phyloP scores from a whole-genome alignment of 2,888 invertebrate genomes.

The Strigamia maritima region DNA sequence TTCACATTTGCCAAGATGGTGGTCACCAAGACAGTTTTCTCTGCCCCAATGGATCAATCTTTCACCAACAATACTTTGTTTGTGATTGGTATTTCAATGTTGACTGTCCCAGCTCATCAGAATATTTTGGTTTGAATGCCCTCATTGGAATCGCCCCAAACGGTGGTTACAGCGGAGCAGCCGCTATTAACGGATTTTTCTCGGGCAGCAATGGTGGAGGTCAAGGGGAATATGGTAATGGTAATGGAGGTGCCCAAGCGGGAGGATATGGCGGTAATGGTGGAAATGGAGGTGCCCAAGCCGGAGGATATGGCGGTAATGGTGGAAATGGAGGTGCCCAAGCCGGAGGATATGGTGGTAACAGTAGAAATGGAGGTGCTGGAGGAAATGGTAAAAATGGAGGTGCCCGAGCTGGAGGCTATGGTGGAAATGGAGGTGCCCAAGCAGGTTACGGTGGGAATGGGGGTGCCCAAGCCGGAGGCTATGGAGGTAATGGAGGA shows the following conservation, averaged over 20 bases:
- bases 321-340: background rate
- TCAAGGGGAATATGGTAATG: background rate
- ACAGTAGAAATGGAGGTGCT: background rate
- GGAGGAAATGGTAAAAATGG: constrained; percentile 15
- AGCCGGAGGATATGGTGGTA: background rate
- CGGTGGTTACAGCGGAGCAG: constrained; percentile 24
- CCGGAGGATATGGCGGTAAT: background rate
- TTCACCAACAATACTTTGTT: constrained; percentile 33
- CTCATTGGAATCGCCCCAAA: background rate
- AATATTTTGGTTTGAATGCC: constrained; percentile 15
- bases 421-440: constrained; percentile 6
- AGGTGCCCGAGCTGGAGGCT: background rate
- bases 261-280: background rate
- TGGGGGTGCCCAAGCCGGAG: background rate
- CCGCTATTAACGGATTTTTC: background rate
- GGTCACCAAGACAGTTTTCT: constrained; percentile 34
- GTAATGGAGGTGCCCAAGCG: constrained; percentile 12
- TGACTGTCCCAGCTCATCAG: background rate
- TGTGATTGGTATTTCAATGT: constrained; percentile 36
- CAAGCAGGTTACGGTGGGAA: background rate
- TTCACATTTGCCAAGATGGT: constrained; percentile 35
- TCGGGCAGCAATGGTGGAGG: background rate
- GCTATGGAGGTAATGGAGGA: background rate
- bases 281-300: background rate
- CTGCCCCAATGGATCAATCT: constrained; percentile 34